Evolutionary conservation across 2,888 invertebrate species (phyloP), one percentile per base, ranked within the genome.

Genomic region (Melieria picta): DNA sequence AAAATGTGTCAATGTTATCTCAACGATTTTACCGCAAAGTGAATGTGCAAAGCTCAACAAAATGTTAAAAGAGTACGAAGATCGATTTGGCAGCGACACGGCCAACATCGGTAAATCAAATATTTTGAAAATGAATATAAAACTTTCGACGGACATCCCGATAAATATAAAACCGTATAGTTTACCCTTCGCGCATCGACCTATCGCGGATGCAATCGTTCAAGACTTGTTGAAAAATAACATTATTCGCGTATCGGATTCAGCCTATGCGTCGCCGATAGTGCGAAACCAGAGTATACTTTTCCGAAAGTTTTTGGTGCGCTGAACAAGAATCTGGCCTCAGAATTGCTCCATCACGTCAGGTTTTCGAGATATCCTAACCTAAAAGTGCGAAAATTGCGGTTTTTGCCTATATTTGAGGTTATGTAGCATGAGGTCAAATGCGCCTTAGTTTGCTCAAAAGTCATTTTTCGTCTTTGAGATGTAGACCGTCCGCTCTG

Each of bases 201-300:
- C 60, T 43, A 68, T 68, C 16, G 48, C 61, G 10, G 45, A 61
- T 11, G 61, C 60, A 52, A 68, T 68, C 11, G 61, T 68, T n/a
- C 6, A 43, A 43, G 58, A 73, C 42, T n/a, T 50, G 43, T 57
- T 66, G 11, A 13, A 47, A 66, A 57, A 65, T 9, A 43, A 70
- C n/a, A 60, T 72, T 13, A 70, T 65, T 46, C 64, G 70, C 56
- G 58, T 62, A 5, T 72, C 72, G 7, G 64, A 71, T 11, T 73
- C 60, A 13, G 46, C 69, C 11, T 70, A 75, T 43, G 72, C 74
- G 5, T 69, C 72, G 13, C 63, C 71, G 11, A 69, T 75, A 7
- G 73, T 74, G 0, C 42, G n/a, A n/a, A n/a, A n/a, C n/a, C n/a
- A n/a, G n/a, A n/a, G n/a, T n/a, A n/a, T n/a, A n/a, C n/a, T n/a